Base-by-base conservation (phyloP, 35 echinoderm and acorn worm genomes). In the Apostichopus parvimensis region DNA sequence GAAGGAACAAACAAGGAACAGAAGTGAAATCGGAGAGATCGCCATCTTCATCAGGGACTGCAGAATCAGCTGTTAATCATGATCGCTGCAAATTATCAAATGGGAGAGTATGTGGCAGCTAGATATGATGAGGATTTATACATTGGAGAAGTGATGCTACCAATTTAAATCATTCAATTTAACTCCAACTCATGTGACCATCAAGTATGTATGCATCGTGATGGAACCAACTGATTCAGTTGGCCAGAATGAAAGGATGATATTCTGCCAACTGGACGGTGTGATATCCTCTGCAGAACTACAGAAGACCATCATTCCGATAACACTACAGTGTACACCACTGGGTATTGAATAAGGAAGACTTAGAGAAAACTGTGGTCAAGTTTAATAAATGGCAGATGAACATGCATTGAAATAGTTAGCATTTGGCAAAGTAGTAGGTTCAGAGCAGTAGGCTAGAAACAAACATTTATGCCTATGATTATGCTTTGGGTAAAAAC, bases 321-420 rank as follows among this genome's bases (percentile, higher is more conserved):
- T 45, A 45, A 45, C n/a, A n/a, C n/a, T n/a, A n/a, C 34, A 4
- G 34, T 45, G 34, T 45, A 45, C 34, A 45, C 34, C 90, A 91
- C 90, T 91, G 90, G 54, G 73, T 73, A 80, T n/a, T 91, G 34
- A 79, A 91, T 80, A 14, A 91, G 23, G 90, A 78, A 91, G 72
- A 91, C 90, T 59, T 91, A 55, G 73, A 77, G 52, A 78, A 25
- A 21, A 91, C 90, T 80, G 80, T 91, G 73, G 90, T 91, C 77
- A 91, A 81, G 23, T 91, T 91, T 58, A 91, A 80, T 79, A 91
- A 91, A 80, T 91, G 90, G 90, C 73, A 91, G 18, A 91, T 91
- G 73, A 91, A 91, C 54, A 79, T 80, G 90, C 73, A 80, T 57
- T 79, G 90, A 91, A 26, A 91, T 18, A 25, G 0, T 0, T 45